Evolutionary conservation across 2,888 invertebrate species (phyloP), one percentile per base, ranked within the genome.

Genomic region (Liodrosophila aerea): DNA sequence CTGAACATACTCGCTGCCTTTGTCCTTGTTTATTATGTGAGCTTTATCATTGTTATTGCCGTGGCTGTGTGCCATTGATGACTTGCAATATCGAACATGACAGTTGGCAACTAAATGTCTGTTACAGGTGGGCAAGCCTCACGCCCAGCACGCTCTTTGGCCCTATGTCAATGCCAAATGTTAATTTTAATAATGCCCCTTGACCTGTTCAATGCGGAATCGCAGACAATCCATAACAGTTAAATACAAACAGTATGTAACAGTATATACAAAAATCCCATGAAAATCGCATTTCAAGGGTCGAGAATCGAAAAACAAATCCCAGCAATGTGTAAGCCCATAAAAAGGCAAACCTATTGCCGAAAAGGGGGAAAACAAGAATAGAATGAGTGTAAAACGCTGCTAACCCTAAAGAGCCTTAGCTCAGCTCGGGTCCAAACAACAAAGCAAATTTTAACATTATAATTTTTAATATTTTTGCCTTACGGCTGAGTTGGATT

Each of bases 381-480:
- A 45, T 33, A 46, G 36, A 30, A 27, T n/a, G 11, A 33, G 31
- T 37, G 27, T 54, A 52, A 62, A 62, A 54, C 49, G 60, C 49
- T 51, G 61, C 58, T 62, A 72, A 62, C 68, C 72, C 72, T 61
- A 51, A 60, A 64, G 66, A 72, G 68, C 72, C 67, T 52, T 16
- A 57, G 67, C 67, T 67, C 67, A 71, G 64, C 53, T n/a, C n/a
- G 60, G 57, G 44, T 54, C 50, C 56, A 54, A 44, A 70, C 73
- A 73, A 76, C 72, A 76, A 70, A 78, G 75, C 75, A 77, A 76
- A 74, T 78, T 81, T 76, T 81, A 80, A 81, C 78, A 80, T 80
- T 81, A 80, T 80, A 80, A 80, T 81, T 80, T 80, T 80, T 80
- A 81, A 80, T 81, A 80, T 80, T 80, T 80, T 78, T 78, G 75